phyloP scores from a whole-genome alignment of 1,140 invertebrate genomes.

The Macrostomum lignano region DNA sequence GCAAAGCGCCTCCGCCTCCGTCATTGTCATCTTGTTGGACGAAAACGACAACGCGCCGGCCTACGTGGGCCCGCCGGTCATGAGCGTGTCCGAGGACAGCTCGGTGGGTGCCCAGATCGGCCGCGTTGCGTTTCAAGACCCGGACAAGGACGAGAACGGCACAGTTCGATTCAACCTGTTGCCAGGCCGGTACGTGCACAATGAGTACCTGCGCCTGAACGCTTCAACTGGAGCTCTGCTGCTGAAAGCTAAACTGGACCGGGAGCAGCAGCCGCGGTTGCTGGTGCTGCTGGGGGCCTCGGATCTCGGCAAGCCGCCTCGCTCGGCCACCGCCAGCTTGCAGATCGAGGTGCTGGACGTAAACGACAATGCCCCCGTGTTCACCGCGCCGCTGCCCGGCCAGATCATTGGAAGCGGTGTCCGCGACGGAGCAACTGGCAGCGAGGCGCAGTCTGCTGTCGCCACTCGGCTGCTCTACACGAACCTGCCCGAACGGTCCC shows the following conservation, averaged over 20 bases:
- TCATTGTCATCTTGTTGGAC: conserved; percentile 11
- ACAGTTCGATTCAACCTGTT: conserved; percentile 8
- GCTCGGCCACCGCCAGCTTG: conserved; percentile 9
- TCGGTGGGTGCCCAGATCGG: conserved; percentile 10
- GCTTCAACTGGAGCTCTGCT: conserved; percentile 2
- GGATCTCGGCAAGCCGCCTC: conserved; percentile 10
- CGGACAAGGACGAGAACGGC: conserved; percentile 13
- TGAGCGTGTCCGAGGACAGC: conserved; percentile 11
- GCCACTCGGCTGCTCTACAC: too few relatives aligned
- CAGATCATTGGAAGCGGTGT: too few relatives aligned
- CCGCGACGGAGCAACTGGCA: too few relatives aligned
- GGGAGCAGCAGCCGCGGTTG: too few relatives aligned
- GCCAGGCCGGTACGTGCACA: conserved; percentile 7
- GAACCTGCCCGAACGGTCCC: too few relatives aligned
- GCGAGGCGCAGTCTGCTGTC: too few relatives aligned
- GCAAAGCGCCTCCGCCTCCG: conserved; percentile 1
- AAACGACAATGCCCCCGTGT: conserved; percentile 11
- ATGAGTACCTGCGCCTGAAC: conserved; percentile 5
- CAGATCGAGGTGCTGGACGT: conserved; percentile 10
- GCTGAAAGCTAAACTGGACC: conserved; percentile 16
- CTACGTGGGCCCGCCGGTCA: conserved; percentile 8
- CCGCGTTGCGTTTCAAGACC: conserved; percentile 10
- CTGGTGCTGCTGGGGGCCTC: conserved; percentile 12
- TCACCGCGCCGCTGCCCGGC: too few relatives aligned
- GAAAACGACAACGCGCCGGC: conserved; percentile 14